Evolutionary conservation across 2,888 invertebrate species (phyloP).

Genomic region (Villa cingulata): DNA sequence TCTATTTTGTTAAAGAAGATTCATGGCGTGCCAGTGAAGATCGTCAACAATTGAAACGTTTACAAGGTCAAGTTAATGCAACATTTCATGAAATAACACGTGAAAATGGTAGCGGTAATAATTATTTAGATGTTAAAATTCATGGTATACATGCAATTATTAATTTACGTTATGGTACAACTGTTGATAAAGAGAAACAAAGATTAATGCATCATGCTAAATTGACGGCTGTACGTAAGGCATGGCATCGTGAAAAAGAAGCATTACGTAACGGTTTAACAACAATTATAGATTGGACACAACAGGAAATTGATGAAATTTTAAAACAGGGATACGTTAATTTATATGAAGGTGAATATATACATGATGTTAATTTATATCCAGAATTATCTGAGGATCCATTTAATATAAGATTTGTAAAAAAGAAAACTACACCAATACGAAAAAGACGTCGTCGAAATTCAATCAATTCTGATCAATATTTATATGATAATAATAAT

Average conservation of each 20-base stretch:
- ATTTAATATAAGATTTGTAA: slow-evolving; percentile 81
- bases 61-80: slow-evolving; percentile 82
- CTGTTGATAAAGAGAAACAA: slow-evolving; percentile 76
- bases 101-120: slow-evolving; percentile 56
- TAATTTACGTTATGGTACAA: slow-evolving; percentile 89
- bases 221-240: slow-evolving; percentile 70
- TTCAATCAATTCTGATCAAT: neutral
- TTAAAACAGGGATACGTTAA: slow-evolving; percentile 68
- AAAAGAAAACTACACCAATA: slow-evolving; percentile 59
- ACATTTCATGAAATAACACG: slow-evolving; percentile 73
- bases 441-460: slow-evolving; percentile 47
- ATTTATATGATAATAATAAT: slow-evolving; percentile 7
- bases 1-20: slow-evolving; percentile 87
- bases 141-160: slow-evolving; percentile 82
- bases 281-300: slow-evolving; percentile 72
- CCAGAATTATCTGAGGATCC: slow-evolving; percentile 93
- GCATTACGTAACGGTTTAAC: slow-evolving; percentile 63
- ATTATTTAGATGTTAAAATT: slow-evolving; percentile 77
- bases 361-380: slow-evolving; percentile 77
- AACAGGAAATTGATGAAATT: slow-evolving; percentile 78
- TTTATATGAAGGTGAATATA: slow-evolving; percentile 82
- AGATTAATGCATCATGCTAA: slow-evolving; percentile 83
- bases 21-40: slow-evolving; percentile 82
- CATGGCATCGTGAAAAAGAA: slow-evolving; percentile 87
- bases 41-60: slow-evolving; percentile 72